Evolutionary conservation across 2,888 invertebrate species (phyloP), one percentile per base, ranked within the genome.

Genomic region (Cheilosia grossa): DNA sequence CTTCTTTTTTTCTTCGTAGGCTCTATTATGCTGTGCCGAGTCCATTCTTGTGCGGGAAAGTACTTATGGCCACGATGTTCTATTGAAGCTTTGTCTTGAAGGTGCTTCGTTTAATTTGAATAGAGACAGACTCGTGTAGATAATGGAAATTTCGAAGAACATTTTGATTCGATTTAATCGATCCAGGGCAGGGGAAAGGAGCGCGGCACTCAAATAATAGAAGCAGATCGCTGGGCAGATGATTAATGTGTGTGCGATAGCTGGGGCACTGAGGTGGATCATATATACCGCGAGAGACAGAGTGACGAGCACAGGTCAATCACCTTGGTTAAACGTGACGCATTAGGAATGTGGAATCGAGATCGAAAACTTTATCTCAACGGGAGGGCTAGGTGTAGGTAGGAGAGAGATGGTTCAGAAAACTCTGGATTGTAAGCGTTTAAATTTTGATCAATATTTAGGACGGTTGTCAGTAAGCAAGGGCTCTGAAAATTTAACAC

Each of bases 61-160:
- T 72, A 75, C 73, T 73, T 66, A 59, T 42, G 64, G 64, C 63
- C 53, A 64, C 53, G 70, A 77, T 54, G 56, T 74, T 74, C 73
- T 47, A 53, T 70, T 69, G 53, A 64, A 58, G 53, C 79, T 64
- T 83, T 80, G 78, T 83, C 74, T 85, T 72, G 59, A 72, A 75
- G 75, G 85, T 81, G 81, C 75, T 75, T 61, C 56, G 51, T 63
- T 75, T 81, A 81, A 85, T 81, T 81, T 85, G 81, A 85, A 85
- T 81, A 72, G 70, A 66, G 58, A 56, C 66, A 33, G 66, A 61
- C 27, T 59, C 59, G 64, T 78, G 72, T 66, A n/a, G n/a, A n/a
- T n/a, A 66, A 77, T 82, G 82, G 77, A 66, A 82, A 82, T 77
- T 85, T 85, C 85, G 70, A 42, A 75, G 81, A 85, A 85, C 63